Evolutionary conservation across 2,113 vertebrate genomes (phyloP).

Genomic region (Tympanuchus pallidicinctus): DNA sequence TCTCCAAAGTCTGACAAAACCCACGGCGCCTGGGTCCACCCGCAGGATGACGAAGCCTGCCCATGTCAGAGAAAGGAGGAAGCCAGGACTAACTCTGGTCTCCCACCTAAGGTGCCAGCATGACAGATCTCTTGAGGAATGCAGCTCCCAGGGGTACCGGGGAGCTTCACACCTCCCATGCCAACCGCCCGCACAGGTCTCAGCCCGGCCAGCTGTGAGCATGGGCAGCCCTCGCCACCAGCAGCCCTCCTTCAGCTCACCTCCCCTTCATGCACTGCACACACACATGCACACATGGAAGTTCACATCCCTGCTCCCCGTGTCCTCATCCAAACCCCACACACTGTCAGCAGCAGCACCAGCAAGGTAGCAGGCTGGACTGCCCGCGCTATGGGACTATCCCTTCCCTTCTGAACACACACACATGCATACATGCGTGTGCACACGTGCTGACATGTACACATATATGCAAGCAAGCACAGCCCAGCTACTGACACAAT

Average conservation of each 20-base stretch:
- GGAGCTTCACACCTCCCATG: neutral
- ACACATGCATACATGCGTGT: neutral
- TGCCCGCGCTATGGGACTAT: fast-evolving
- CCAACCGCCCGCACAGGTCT: neutral
- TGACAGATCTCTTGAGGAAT: fast-evolving
- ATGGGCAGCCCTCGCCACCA: fast-evolving
- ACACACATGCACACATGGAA: fast-evolving
- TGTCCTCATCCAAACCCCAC: neutral
- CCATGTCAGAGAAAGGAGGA: neutral
- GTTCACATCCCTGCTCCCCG: fast-evolving
- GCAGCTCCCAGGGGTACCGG: neutral
- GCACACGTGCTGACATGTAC: fast-evolving
- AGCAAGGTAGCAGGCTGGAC: fast-evolving
- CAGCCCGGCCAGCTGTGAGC: fast-evolving
- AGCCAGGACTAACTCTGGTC: neutral
- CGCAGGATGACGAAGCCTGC: fast-evolving
- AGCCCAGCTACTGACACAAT: neutral
- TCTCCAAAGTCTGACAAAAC: fast-evolving
- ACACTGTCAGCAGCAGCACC: neutral
- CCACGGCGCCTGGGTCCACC: fast-evolving
- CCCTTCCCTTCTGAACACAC: neutral
- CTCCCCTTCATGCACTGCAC: neutral
- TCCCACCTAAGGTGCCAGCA: no score
- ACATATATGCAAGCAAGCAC: neutral
- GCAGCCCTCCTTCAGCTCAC: neutral